Percentiles rank a stretch among this genome's conserved stretches.
Conservation (phyloP, 1,140 invertebrate genomes). For the Ostrea denselamellosa region DNA sequence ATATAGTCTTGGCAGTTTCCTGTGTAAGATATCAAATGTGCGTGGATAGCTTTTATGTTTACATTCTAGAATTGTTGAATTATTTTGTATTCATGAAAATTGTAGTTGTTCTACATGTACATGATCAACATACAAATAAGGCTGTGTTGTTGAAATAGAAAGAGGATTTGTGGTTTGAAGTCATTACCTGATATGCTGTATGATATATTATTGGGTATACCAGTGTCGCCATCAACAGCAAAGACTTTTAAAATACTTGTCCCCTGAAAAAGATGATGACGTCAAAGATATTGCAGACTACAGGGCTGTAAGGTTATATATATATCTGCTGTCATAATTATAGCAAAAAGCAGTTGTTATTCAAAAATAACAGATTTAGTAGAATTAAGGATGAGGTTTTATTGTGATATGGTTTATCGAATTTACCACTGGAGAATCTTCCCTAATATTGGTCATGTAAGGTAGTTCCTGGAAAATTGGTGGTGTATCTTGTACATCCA, state of each 20-base stretch:
- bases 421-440: slow-evolving; percentile 7
- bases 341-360: not conserved
- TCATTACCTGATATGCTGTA: not conserved
- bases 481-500: slow-evolving; percentile 45
- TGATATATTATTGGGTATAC: slow-evolving; percentile 17
- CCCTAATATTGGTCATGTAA: slow-evolving; percentile 26
- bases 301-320: too few species aligned
- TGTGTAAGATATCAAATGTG: not conserved
- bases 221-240: slow-evolving; percentile 40
- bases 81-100: too few species aligned
- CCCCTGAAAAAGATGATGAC: not conserved
- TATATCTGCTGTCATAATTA: not conserved
- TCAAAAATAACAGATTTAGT: too few species aligned
- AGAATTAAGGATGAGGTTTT: too few species aligned
- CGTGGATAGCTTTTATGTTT: too few species aligned
- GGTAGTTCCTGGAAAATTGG: slow-evolving; percentile 38
- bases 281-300: too few species aligned
- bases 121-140: too few species aligned
- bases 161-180: too few species aligned
- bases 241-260: not conserved
- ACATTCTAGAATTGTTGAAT: too few species aligned
- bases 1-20: not conserved
- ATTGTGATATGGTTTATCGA: too few species aligned
- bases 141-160: too few species aligned
- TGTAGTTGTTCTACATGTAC: too few species aligned